Evolutionary conservation across 2,113 vertebrate species (phyloP).

Genomic region (Orycteropus afer): DNA sequence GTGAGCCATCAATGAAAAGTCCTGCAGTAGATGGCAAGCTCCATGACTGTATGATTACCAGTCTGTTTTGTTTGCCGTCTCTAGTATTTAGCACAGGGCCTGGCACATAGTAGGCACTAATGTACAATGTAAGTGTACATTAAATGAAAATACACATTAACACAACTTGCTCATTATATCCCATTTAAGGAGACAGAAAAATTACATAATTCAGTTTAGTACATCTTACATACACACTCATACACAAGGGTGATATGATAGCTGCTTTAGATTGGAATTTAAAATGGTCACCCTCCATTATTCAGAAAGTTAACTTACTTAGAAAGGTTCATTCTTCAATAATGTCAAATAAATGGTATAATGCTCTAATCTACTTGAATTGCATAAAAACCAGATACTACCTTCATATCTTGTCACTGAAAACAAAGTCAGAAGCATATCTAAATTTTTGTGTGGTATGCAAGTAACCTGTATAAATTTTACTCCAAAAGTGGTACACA

Average conservation of each 20-base stretch:
- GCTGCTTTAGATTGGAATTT: background rate
- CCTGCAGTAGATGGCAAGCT: background rate
- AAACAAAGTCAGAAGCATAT: background rate
- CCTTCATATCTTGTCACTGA: background rate
- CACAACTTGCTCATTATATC: background rate
- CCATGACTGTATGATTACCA: background rate
- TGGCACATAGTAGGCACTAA: background rate
- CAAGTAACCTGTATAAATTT: background rate
- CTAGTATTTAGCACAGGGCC: background rate
- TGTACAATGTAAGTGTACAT: background rate
- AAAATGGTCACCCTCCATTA: background rate
- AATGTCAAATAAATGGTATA: background rate
- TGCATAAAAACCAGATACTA: background rate
- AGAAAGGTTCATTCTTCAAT: background rate
- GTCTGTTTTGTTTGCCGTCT: background rate
- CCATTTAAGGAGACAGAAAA: slow-evolving; percentile 2
- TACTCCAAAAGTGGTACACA: background rate
- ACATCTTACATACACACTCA: background rate
- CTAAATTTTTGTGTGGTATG: background rate
- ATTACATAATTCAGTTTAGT: background rate
- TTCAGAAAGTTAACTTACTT: background rate
- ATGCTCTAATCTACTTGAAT: background rate
- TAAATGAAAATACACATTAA: background rate
- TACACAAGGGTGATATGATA: background rate
- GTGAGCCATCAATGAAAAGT: background rate